Percentiles rank a stretch among this genome's conserved stretches.
Evolutionary conservation across 2,797 vertebrate species (phyloP).

Genomic region (Salmo trutta): DNA sequence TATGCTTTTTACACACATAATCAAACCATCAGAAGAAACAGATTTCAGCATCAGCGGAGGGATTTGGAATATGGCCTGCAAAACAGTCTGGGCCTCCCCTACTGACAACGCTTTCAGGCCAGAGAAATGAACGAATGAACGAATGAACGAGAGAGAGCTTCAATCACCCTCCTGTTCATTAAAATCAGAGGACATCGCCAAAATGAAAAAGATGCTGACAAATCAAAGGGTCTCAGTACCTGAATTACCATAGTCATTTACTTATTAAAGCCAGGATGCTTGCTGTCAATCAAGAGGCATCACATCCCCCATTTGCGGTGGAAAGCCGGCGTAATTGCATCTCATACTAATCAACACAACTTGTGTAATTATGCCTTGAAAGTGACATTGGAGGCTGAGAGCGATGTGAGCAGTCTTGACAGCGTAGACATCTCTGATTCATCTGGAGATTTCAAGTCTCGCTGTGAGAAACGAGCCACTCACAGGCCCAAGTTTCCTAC

Average conservation of each 20-base stretch:
- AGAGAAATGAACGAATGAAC: slow-evolving; percentile 25
- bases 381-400: slow-evolving; percentile 83
- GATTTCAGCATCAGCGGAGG: slow-evolving; percentile 33
- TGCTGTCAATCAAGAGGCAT: slow-evolving; percentile 84
- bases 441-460: slow-evolving; percentile 75
- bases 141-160: slow-evolving; percentile 51
- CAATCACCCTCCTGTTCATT: slow-evolving; percentile 76
- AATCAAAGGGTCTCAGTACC: slow-evolving; percentile 81
- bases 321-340: slow-evolving; percentile 85
- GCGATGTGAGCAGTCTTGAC: slow-evolving; percentile 77
- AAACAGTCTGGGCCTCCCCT: slow-evolving; percentile 40
- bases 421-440: slow-evolving; percentile 77
- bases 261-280: slow-evolving; percentile 83
- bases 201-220: slow-evolving; percentile 80
- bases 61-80: slow-evolving; percentile 18
- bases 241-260: slow-evolving; percentile 86
- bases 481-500: slow-evolving; percentile 72
- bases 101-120: slow-evolving; percentile 44
- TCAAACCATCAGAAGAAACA: slow-evolving; percentile 27
- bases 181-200: slow-evolving; percentile 72
- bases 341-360: slow-evolving; percentile 87
- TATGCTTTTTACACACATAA: slow-evolving; percentile 27
- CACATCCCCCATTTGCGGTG: slow-evolving; percentile 81
- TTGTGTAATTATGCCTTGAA: slow-evolving; percentile 87
- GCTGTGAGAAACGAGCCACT: slow-evolving; percentile 70